These are phyloP conservation scores for Pipa parva DNA, from an alignment of 2,113 vertebrate species.

Conservation along the genomic window DNA sequence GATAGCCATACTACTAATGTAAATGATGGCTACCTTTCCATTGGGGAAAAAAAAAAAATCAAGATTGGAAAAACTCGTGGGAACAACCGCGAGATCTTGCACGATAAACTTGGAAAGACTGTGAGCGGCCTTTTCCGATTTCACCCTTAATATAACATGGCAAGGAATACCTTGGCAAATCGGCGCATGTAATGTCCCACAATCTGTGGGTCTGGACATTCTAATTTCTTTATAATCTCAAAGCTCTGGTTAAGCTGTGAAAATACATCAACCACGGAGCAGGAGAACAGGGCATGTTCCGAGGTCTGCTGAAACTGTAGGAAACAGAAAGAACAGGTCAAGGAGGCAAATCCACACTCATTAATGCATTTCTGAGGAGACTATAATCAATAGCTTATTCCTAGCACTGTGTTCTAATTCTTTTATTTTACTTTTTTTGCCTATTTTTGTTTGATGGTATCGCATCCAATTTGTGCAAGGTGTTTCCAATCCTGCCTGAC, in stretches of 20 bases:
- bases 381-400: too few relatives aligned
- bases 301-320: constrained; percentile 95
- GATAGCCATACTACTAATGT: too few relatives aligned
- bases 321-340: not conserved
- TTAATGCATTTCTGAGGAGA: too few relatives aligned
- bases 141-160: not conserved
- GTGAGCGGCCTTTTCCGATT: not conserved
- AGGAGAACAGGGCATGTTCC: constrained; percentile 93
- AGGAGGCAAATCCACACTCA: too few relatives aligned
- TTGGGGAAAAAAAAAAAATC: not conserved
- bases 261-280: constrained; percentile 96
- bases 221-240: constrained; percentile 96
- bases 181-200: constrained; percentile 96
- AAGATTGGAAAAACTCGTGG: too few relatives aligned
- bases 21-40: too few relatives aligned
- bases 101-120: too few relatives aligned
- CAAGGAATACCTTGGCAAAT: constrained; percentile 83
- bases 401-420: too few relatives aligned
- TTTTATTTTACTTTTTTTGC: too few relatives aligned
- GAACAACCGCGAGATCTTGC: not conserved
- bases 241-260: constrained; percentile 99
- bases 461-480: too few relatives aligned
- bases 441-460: too few relatives aligned
- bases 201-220: constrained; percentile 94
- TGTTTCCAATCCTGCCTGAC: too few relatives aligned